Evolutionary conservation across 2,113 vertebrate species (phyloP), one percentile per base, ranked within the genome.

Genomic region (Saccopteryx bilineata): DNA sequence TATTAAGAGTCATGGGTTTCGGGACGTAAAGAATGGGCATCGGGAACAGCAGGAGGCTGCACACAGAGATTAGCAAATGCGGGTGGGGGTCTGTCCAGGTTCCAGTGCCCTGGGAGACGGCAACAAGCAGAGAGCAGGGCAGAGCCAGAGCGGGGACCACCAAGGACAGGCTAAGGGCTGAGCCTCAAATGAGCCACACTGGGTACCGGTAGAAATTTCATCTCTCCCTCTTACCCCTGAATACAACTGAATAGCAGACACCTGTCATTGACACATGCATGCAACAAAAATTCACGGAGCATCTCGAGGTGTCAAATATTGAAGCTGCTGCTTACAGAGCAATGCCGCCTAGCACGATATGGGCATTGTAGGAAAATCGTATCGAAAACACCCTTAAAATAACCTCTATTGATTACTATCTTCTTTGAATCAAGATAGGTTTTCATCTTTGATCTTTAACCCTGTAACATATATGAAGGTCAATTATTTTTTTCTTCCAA

Each of bases 371-470:
- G 28, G 39, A 65, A 11, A 83, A 69, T 9, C n/a, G 5, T 26
- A 90, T 93, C 90, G 87, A 60, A 63, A 66, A 60, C 23, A 28
- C 7, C 5, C 61, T 69, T n/a, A 2, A n/a, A 82, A 84, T 87
- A 71, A 13, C 31, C 39, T 54, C 24, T 84, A 15, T 65, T 96
- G 87, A 63, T 17, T 48, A n/a, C 14, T 63, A 5, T 71, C 31
- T 90, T 87, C 24, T 61, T 78, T 90, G 2, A 8, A 7, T 74
- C n/a, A 61, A 60, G 18, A 68, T 5, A 69, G 52, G 1, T n/a
- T 90, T 74, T 90, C 31, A 46, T 17, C 80, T 96, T 66, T 71
- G 80, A 3, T 52, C 93, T 90, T 82, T 88, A 91, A 83, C 90
- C 52, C 33, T 21, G 61, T 87, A 26, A 63, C 18, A 39, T 74